phyloP scores from a whole-genome alignment of 2,888 invertebrate species.

The Tigriopus californicus region DNA sequence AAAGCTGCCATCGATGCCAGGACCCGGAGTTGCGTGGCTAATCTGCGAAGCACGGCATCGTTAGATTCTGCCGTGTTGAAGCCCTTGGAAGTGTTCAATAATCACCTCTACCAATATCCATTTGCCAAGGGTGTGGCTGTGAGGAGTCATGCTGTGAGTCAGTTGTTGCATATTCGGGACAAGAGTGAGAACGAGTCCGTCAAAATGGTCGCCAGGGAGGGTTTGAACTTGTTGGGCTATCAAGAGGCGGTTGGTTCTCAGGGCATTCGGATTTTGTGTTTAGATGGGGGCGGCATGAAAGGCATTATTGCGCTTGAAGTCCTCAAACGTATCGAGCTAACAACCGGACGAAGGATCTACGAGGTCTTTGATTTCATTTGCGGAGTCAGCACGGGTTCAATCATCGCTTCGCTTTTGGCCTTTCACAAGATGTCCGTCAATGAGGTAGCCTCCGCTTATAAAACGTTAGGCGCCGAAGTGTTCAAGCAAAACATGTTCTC shows the following conservation, averaged over 20 bases:
- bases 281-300: constrained; percentile 74
- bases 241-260: constrained; percentile 43
- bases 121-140: constrained; percentile 51
- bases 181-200: constrained; percentile 26
- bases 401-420: constrained; percentile 53
- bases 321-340: constrained; percentile 50
- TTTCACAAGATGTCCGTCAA: constrained; percentile 37
- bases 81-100: constrained; percentile 46
- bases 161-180: constrained; percentile 34
- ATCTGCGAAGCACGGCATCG: no score
- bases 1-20: no score
- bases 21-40: no score
- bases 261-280: constrained; percentile 59
- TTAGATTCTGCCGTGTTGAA: constrained; percentile 30
- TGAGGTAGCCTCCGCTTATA: constrained; percentile 41
- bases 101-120: constrained; percentile 51
- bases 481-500: constrained; percentile 43
- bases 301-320: constrained; percentile 71
- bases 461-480: constrained; percentile 40
- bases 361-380: constrained; percentile 72
- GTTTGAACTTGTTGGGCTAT: constrained; percentile 50
- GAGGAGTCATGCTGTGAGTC: constrained; percentile 49
- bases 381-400: constrained; percentile 66
- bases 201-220: constrained; percentile 32
- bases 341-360: constrained; percentile 39